These are phyloP conservation scores for Euphonia xanthogaster DNA, from an alignment of 2,797 vertebrate species.

Conservation along the genomic window DNA sequence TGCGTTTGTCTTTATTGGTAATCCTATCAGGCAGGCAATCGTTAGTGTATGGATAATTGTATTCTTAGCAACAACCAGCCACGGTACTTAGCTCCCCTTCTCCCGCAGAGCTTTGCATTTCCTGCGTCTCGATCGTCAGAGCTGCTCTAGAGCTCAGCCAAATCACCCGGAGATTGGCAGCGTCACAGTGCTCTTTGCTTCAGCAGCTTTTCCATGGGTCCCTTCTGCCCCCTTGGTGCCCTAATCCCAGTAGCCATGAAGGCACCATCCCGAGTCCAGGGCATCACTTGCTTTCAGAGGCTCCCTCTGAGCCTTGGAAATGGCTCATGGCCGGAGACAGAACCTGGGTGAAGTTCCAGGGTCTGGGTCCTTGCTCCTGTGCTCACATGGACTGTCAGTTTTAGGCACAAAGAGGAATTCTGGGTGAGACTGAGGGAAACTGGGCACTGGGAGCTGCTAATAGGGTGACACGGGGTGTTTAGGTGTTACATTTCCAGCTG, in stretches of 20 bases:
- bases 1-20: slow-evolving; percentile 21
- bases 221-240: not conserved
- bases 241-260: not conserved
- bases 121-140: not conserved
- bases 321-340: not conserved
- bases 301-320: not conserved
- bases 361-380: not conserved
- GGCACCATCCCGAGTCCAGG: not conserved
- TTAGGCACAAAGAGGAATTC: not conserved
- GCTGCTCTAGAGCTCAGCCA: not conserved
- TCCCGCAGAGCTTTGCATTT: not conserved
- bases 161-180: not conserved
- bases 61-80: slow-evolving; percentile 57
- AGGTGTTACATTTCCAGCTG: not conserved
- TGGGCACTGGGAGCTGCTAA: not conserved
- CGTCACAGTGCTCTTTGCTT: not conserved
- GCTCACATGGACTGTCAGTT: fast-evolving
- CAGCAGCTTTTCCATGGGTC: not conserved
- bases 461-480: not conserved
- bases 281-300: not conserved
- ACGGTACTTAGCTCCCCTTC: not conserved
- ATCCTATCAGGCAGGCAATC: slow-evolving; percentile 58
- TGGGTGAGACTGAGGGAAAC: not conserved
- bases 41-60: not conserved
- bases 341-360: not conserved